Base-by-base conservation (phyloP, 1,140 invertebrate genomes). In the Argopecten irradians region DNA sequence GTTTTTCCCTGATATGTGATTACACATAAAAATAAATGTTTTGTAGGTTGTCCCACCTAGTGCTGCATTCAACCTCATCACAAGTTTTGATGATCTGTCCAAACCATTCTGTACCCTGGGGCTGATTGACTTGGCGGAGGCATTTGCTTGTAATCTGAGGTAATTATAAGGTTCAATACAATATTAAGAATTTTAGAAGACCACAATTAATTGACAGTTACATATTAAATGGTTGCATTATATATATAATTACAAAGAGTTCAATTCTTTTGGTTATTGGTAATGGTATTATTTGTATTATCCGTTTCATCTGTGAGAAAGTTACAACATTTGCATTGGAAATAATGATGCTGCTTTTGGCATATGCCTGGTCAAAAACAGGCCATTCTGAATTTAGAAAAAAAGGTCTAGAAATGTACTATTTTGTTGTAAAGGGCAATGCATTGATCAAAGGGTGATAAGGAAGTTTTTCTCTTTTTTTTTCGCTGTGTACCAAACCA, bases 21-120 rank as follows among this genome's bases (percentile, higher is more conserved):
- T 0, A 32, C 28, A 34, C 14, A 39, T 82, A 11, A 28, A 41
- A 22, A 14, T 19, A 85, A 46, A 87, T 71, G 71, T 85, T 90
- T 86, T 93, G 22, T 90, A 98, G 96, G 95, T 98, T 82, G 97
- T 99, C 0, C 98, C 98, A 1, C 98, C 98, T 96, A 97, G 97
- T 22, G 97, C 98, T 16, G 98, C 98, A 0, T 94, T 99, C 22
- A 97, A 97, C 94, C 97, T 98, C 92, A 98, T 99, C 87, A 97
- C 98, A 84, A 98, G 98, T 96, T 99, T 98, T 95, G 97, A 98
- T 92, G 97, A 98, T 71, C 97, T 98, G 92, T 97, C 97, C 91
- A 98, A 98, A 94, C 97, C 98, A 0, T 97, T 98, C 94, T 99
- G 98, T 95, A 97, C 99, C 41, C 96, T 97, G 1, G 98, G 98